Conservation (phyloP, 2,888 invertebrate genomes). For the Agriopis aurantiaria region DNA sequence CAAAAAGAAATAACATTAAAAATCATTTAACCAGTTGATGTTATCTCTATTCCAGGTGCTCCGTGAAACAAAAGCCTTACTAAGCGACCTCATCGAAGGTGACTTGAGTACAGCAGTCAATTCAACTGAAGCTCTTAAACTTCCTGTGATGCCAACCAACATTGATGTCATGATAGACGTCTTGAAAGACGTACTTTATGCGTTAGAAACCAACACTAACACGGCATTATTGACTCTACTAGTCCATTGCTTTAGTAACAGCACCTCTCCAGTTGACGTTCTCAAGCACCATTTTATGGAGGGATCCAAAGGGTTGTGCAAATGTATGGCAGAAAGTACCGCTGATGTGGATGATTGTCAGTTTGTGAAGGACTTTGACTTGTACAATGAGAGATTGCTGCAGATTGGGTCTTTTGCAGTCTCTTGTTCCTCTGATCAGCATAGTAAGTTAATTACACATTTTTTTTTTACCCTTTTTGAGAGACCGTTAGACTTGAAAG, state of each 20-base stretch:
- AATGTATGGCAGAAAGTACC: conserved; percentile 54
- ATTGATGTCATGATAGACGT: conserved; percentile 86
- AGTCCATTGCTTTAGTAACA: conserved; percentile 71
- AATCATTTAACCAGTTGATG: neutral
- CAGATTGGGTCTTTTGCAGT: conserved; percentile 91
- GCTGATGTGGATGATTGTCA: conserved; percentile 76
- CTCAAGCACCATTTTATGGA: conserved; percentile 66
- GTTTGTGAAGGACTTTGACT: conserved; percentile 88
- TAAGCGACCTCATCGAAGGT: conserved; percentile 73
- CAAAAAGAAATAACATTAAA: neutral
- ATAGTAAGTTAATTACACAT: conserved; percentile 64
- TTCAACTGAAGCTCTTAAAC: conserved; percentile 65
- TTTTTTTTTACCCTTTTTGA: no score
- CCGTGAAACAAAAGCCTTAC: conserved; percentile 79
- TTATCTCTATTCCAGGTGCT: conserved; percentile 76
- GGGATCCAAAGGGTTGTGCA: conserved; percentile 54
- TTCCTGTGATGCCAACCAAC: conserved; percentile 78
- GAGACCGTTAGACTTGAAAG: no score
- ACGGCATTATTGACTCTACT: conserved; percentile 87
- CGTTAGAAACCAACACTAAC: conserved; percentile 89
- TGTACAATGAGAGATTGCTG: conserved; percentile 88
- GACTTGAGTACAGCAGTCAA: conserved; percentile 80
- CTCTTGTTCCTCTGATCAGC: conserved; percentile 82
- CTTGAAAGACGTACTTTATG: conserved; percentile 87
- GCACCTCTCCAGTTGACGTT: conserved; percentile 63